These are phyloP conservation scores for Gavialis gangeticus DNA, from an alignment of 2,113 vertebrate species.

Conservation along the genomic window DNA sequence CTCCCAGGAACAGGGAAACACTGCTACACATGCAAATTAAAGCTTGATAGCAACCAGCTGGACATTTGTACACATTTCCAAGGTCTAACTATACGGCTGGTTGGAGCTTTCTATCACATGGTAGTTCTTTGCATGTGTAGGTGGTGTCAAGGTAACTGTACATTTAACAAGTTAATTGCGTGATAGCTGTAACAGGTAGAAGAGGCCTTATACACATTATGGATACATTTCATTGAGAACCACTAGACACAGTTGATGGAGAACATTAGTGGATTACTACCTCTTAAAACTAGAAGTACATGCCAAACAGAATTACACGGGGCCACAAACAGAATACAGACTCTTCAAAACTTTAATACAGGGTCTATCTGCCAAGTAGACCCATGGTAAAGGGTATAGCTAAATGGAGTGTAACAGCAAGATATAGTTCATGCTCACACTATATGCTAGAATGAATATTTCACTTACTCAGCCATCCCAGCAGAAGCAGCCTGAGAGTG, in stretches of 20 bases:
- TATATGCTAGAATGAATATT: neutral
- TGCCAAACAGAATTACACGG: neutral
- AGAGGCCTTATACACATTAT: too few species aligned
- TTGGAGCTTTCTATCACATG: too few species aligned
- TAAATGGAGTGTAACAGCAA: neutral
- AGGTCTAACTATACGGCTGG: too few species aligned
- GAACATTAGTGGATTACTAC: neutral
- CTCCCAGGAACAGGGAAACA: too few species aligned
- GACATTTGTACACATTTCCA: too few species aligned
- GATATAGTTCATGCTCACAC: fast-evolving
- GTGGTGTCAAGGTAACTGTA: too few species aligned
- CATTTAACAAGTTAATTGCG: too few species aligned
- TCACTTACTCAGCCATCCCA: neutral
- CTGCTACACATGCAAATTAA: too few species aligned
- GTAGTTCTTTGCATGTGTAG: too few species aligned
- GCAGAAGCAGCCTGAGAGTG: neutral
- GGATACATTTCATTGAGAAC: neutral
- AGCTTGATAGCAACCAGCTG: too few species aligned
- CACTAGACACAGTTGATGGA: neutral
- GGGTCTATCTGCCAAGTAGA: neutral
- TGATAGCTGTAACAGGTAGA: too few species aligned
- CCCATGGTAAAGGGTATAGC: neutral
- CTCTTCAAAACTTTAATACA: conserved; percentile 12
- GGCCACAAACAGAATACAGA: neutral
- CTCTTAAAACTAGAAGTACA: neutral